Base-by-base conservation (phyloP, 2,888 invertebrate species). In the Bombylius discolor region DNA sequence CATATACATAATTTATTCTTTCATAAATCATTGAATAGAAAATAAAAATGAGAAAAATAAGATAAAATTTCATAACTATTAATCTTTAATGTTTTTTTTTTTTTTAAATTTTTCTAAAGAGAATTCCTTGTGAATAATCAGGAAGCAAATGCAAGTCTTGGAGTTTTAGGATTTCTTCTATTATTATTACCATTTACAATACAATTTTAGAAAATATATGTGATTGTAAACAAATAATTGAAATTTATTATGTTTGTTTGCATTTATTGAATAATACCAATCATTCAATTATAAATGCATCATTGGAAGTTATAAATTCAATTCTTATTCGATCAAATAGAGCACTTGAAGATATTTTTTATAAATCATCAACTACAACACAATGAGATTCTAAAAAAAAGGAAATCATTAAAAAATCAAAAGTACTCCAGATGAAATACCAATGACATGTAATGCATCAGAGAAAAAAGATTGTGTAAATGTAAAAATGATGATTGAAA, bases 281-380 rank as follows among this genome's bases (percentile, higher is more conserved):
- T 72, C 94, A 95, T 72, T 93, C 93, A 71, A 82, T 93, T 57
- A 84, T 91, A 63, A 93, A 93, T 67, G 84, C 90, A 2, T 83
- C 92, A 23, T 78, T 96, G 68, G 96, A 97, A 72, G 73, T 73
- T 63, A 68, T 74, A 61, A 71, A 70, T 67, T 67, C 71, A 58
- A 69, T 74, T 61, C 64, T 74, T 36, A 68, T 66, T 61, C 57
- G 59, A 13, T 46, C 36, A 60, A 67, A 66, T 56, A 64, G 65
- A 61, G 66, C 65, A 64, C 66, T 71, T 61, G 68, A 67, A 56
- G 64, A 68, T 64, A 23, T 23, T 68, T 61, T 63, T 71, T 62
- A 68, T 67, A 65, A 70, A 68, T 67, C 68, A 69, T 62, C 68
- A 68, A 64, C 64, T 70, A 63, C 69, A 68, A 62, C 73, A 74